Evolutionary conservation across 2,113 vertebrate genomes (phyloP), one percentile per base, ranked within the genome.

Genomic region (Tor tambroides): DNA sequence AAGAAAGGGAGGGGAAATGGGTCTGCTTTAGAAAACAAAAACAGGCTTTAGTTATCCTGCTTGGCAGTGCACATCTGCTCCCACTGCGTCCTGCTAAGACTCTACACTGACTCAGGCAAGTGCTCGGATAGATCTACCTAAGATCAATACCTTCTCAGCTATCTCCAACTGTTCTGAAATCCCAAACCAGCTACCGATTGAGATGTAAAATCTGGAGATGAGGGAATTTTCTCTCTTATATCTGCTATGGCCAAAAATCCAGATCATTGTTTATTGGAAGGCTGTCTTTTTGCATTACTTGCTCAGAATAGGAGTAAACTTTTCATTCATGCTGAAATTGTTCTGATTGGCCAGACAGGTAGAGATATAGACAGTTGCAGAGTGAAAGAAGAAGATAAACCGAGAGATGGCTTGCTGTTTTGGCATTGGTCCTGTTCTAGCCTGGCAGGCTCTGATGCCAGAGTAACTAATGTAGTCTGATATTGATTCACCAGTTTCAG

Each of bases 1-100:
- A 83, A 85, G 84, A 87, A 85, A 41, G 59, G 14, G 23, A 30
- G 14, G 61, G 41, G 28, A 9, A 49, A 77, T 26, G 17, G 63
- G 26, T 15, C 67, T 90, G 86, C 87, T 88, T 86, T 88, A 82
- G 91, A 93, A 93, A 90, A 91, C 91, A 92, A 92, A 93, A 89
- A 92, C 89, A 88, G 91, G 90, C 23, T 93, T 94, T 94, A 91
- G 93, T 93, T 93, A 89, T 93, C 89, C 92, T 90, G 90, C 56
- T 87, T 92, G 91, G 92, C 90, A 84, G 46, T 30, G 63, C 14
- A 11, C 28, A 0, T 72, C 41, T 88, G 86, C 87, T 84, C 84
- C 56, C 67, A 81, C 69, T n/a, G 80, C 77, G 72, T 65, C 23
- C 59, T 3, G 28, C 51, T 56, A 79, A 56, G 51, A 14, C 41